Evolutionary conservation across 2,797 vertebrate species (phyloP), one percentile per base, ranked within the genome.

Genomic region (Borostomias antarcticus): DNA sequence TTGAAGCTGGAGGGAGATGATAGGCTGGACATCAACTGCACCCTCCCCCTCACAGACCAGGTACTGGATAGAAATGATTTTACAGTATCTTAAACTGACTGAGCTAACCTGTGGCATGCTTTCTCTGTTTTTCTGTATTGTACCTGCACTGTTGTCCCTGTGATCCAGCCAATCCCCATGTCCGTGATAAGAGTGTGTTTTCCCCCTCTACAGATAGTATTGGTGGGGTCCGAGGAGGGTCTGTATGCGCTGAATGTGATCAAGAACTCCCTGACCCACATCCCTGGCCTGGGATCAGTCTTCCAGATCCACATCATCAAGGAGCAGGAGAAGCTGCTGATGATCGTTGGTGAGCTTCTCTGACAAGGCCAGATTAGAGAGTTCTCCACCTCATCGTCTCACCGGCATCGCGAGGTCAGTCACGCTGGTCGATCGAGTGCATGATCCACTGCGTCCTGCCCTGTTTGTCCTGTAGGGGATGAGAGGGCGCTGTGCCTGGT

Each of bases 231-330:
- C 3, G 98, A 99, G 85, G 98, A 99, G 90, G 98, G 98, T 69
- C 93, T 99, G 9, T 99, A 99, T 35, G 95, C 96, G 9, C 90
- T 99, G 84, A 99, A 99, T 19, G 96, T 99, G 50, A 93, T 98
- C 87, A 99, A 99, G 91, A 99, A 98, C 88, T 97, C 98, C 62
- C 89, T 99, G 82, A 96, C 96, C 1, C 97, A 98, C 74, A 92
- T 99, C 81, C 96, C 97, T 0, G 98, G 96, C 28, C 91, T 98
- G 68, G 96, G 98, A 53, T 95, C 96, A 0, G 96, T 99, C 85
- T 99, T 99, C 88, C 98, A 99, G 89, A 95, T 99, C 88, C 94
- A 98, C 79, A 92, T 98, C 88, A 92, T 99, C 86, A 99, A 99
- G 85, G 98, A 99, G 69, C 94, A 96, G 79, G 97, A 99, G 79